Base-by-base conservation (phyloP, 2,888 invertebrate genomes). In the Dynastes hyllus region DNA sequence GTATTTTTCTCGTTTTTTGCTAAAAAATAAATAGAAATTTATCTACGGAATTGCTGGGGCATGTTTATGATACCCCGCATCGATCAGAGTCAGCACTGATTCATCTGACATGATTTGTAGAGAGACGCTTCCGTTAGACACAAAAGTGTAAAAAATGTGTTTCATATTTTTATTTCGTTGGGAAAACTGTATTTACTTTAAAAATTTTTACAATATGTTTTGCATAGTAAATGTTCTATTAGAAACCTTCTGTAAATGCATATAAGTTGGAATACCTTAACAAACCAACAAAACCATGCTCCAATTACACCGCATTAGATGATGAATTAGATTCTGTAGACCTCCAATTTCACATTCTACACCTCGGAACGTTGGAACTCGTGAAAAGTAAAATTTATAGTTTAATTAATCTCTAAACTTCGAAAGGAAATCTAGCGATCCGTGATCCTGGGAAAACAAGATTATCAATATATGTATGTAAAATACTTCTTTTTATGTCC, bases 281-380 rank as follows among this genome's bases (percentile, higher is more conserved):
- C 16, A 50, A 16, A 9, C 67, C 22, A 50, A 22, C 0, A 22
- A 22, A 5, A 22, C n/a, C 5, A 22, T 67, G 16, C 45, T n/a
- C 13, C 37, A 40, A 2, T 45, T 37, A 45, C 1, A 16, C 13
- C 2, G 32, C 65, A 37, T 13, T 6, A 11, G n/a, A 40, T 65
- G 65, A 65, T 65, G 40, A 65, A 65, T 65, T 65, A 37, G 6
- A 65, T 6, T 40, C 40, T 37, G 16, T n/a, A 8, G 2, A 65
- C 6, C 11, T 37, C 65, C 8, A 37, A 37, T n/a, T 32, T 40
- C n/a, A 37, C 37, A 32, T 32, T n/a, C 16, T 40, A 45, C 45
- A 8, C 8, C 45, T 11, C 2, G 9, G 13, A 22, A 8, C 22
- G 22, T 16, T 27, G 22, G n/a, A 58, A 9, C 27, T 22, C 22